These are phyloP conservation scores for Sebastes taczanowskii DNA, from an alignment of 2,797 vertebrate genomes.

Conservation along the genomic window DNA sequence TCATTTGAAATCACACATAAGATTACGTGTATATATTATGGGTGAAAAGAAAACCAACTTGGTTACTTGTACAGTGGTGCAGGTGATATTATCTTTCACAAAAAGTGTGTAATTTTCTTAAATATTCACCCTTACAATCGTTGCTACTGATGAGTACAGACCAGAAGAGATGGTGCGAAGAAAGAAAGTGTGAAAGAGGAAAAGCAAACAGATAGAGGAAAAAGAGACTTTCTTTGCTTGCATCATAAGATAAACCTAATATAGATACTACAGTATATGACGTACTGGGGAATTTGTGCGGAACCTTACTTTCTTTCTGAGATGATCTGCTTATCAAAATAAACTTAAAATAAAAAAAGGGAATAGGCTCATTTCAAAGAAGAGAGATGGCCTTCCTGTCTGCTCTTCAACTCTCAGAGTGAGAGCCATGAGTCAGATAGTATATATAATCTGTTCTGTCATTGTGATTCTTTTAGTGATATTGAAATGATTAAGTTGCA, in stretches of 20 bases:
- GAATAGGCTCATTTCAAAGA: not conserved
- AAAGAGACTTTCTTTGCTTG: not conserved
- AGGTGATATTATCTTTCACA: not conserved
- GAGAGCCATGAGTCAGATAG: not conserved
- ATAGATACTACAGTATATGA: not conserved
- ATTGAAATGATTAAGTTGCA: not conserved
- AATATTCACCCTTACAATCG: not conserved
- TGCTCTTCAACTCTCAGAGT: not conserved
- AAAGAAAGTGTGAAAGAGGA: slow-evolving; percentile 11
- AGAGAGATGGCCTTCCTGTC: not conserved
- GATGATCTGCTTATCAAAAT: not conserved
- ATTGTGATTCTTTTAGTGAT: not conserved
- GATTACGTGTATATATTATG: not conserved
- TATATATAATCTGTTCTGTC: not conserved
- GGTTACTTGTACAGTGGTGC: not conserved
- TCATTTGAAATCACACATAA: not conserved
- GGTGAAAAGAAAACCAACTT: not conserved
- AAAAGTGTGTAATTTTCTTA: not conserved
- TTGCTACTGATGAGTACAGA: not conserved
- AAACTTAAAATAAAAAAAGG: not conserved
- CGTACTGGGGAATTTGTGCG: not conserved
- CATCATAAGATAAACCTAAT: not conserved
- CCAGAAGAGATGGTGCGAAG: not conserved
- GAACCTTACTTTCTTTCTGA: slow-evolving; percentile 9
- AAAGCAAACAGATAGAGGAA: not conserved